These are phyloP conservation scores for Xylocampa areola DNA, from an alignment of 2,888 invertebrate genomes.

Conservation along the genomic window DNA sequence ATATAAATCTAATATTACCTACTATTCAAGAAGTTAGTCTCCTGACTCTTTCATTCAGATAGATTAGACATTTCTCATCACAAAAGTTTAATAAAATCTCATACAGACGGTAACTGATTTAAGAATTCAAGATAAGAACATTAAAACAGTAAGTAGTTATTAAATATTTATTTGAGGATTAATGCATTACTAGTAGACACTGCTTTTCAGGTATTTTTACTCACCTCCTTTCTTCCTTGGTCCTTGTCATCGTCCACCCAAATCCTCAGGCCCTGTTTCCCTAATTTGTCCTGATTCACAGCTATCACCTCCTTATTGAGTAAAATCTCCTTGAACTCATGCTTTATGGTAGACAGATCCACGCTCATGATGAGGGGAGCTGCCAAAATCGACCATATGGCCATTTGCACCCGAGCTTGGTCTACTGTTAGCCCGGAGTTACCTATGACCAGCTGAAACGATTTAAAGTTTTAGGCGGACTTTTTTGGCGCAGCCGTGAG, in stretches of 20 bases:
- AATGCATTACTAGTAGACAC: no score
- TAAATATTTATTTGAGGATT: no score
- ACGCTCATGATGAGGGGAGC: constrained; percentile 92
- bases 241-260: constrained; percentile 58
- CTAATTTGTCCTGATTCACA: constrained; percentile 91
- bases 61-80: no score
- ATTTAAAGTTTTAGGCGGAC: background rate
- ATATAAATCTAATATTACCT: no score
- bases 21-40: no score
- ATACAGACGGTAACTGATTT: no score
- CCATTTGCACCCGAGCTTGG: constrained; percentile 92
- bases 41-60: no score
- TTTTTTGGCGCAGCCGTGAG: no score
- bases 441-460: constrained; percentile 86
- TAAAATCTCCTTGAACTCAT: constrained; percentile 89
- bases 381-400: constrained; percentile 92
- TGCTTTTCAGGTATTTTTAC: no score
- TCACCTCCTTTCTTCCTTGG: constrained; percentile 6
- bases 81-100: no score
- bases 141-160: no score
- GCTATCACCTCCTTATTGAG: constrained; percentile 90
- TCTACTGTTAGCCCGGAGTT: constrained; percentile 90
- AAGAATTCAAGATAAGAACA: no score
- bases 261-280: constrained; percentile 89
- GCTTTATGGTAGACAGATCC: constrained; percentile 89